Conservation (phyloP, 2,113 vertebrate genomes). For the Actenoides hombroni region DNA sequence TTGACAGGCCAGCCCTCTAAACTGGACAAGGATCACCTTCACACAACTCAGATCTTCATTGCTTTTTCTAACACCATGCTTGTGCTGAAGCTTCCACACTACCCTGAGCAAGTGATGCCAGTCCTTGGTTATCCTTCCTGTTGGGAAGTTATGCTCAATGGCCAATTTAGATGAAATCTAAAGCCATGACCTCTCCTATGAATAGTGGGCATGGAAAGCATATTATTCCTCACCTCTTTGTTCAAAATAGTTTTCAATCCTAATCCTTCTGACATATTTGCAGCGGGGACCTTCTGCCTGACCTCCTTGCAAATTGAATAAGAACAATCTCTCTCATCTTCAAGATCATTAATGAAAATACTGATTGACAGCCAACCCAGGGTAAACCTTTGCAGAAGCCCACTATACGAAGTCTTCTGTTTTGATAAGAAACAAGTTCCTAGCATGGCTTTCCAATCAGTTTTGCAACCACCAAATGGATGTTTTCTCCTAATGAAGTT, state of each 20-base stretch:
- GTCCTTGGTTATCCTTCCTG: background rate
- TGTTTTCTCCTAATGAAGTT: background rate
- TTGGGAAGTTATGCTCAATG: accelerated
- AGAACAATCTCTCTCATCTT: background rate
- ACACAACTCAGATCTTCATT: background rate
- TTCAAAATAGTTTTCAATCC: background rate
- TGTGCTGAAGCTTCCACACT: background rate
- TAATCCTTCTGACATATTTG: background rate
- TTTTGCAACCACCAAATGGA: background rate
- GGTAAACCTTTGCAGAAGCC: background rate
- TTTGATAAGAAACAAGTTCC: background rate
- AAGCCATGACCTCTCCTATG: background rate
- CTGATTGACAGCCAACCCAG: background rate
- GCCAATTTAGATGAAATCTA: background rate
- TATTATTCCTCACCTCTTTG: background rate
- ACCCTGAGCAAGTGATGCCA: accelerated
- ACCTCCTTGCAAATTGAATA: background rate
- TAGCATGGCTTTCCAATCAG: background rate
- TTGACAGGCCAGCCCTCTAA: background rate
- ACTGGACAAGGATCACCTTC: background rate
- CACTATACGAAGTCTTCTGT: background rate
- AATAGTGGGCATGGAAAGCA: background rate
- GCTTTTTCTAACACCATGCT: background rate
- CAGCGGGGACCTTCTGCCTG: background rate
- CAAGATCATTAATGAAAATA: background rate